These are phyloP conservation scores for Patiria miniata DNA, from an alignment of 35 echinoderm and acorn worm genomes.

Conservation along the genomic window DNA sequence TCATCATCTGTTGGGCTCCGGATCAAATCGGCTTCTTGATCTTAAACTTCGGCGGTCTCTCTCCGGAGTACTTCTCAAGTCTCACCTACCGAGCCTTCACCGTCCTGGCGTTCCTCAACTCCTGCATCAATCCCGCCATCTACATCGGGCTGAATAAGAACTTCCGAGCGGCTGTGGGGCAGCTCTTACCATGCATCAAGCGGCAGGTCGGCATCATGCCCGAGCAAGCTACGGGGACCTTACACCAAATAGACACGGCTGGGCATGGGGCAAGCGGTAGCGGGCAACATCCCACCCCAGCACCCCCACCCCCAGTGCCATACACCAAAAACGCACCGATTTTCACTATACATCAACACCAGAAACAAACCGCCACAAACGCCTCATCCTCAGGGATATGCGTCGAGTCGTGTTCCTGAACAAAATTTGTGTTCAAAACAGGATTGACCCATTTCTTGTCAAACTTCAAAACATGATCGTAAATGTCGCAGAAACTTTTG, in stretches of 20 bases:
- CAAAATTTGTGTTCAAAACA: no score
- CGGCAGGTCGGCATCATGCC: background rate
- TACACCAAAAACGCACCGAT: no score
- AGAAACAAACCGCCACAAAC: no score
- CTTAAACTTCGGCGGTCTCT: background rate
- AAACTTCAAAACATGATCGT: no score
- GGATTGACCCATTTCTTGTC: no score
- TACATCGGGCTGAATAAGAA: slow-evolving; percentile 22
- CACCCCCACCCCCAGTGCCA: no score
- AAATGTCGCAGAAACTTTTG: no score
- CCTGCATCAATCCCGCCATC: slow-evolving; percentile 22
- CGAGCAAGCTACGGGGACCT: background rate
- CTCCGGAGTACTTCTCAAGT: background rate
- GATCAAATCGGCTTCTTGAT: slow-evolving; percentile 36
- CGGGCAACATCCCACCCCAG: no score
- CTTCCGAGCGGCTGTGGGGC: background rate
- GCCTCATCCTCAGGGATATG: no score
- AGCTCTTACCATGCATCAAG: background rate
- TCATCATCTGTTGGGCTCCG: slow-evolving; percentile 81
- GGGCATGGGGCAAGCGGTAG: no score
- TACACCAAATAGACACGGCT: background rate
- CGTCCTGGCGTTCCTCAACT: slow-evolving; percentile 27
- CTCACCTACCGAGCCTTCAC: background rate
- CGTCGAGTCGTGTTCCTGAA: no score
- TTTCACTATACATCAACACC: no score